phyloP scores from a whole-genome alignment of 2,113 vertebrate genomes.

The Gracilinanus agilis region DNA sequence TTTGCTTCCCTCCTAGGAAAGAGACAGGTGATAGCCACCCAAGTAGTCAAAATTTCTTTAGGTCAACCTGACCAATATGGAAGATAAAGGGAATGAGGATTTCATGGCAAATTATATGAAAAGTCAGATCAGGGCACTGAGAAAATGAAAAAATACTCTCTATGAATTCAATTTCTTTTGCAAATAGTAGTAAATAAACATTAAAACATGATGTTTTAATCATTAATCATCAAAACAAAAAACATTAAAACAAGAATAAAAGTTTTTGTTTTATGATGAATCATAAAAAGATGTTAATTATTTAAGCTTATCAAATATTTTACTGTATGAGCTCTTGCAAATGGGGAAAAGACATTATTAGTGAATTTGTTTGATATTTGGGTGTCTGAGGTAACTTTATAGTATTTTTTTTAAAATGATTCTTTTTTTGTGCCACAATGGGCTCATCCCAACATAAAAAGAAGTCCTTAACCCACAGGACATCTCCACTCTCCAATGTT shows the following conservation, averaged over 20 bases:
- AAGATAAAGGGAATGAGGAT: neutral
- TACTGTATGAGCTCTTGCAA: slow-evolving; percentile 32
- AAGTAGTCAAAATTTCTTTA: slow-evolving; percentile 10
- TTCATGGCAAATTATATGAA: slow-evolving; percentile 21
- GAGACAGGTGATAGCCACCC: neutral
- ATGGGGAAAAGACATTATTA: slow-evolving; percentile 64
- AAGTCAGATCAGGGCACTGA: neutral
- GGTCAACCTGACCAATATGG: neutral
- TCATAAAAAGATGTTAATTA: neutral
- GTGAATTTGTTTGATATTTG: slow-evolving; percentile 10
- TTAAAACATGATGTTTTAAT: neutral
- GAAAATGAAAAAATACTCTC: slow-evolving; percentile 5
- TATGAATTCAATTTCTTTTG: neutral
- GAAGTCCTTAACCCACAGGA: neutral
- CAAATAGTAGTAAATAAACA: neutral
- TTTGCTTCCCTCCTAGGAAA: slow-evolving; percentile 22
- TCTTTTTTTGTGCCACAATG: neutral
- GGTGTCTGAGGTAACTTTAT: neutral
- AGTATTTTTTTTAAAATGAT: neutral
- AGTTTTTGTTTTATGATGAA: slow-evolving; percentile 31
- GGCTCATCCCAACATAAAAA: neutral
- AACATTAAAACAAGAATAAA: neutral
- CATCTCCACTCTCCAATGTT: too few relatives aligned
- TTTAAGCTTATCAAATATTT: slow-evolving; percentile 53
- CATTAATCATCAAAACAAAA: too few relatives aligned